phyloP scores from a whole-genome alignment of 2,797 vertebrate species.

The Diplodus sargus region DNA sequence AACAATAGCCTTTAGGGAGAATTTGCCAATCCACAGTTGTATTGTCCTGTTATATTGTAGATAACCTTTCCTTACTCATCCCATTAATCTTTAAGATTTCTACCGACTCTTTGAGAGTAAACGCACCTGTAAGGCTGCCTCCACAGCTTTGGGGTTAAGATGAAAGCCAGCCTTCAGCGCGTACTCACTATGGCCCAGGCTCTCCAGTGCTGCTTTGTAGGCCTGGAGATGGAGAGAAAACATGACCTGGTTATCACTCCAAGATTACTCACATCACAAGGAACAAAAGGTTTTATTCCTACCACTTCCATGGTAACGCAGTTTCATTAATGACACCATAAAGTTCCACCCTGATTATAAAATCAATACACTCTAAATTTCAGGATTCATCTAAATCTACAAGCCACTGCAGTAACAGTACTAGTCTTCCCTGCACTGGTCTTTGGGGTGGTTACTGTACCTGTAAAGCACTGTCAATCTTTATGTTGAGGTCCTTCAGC shows the following conservation, averaged over 20 bases:
- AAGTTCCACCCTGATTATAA: background rate
- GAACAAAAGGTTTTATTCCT: background rate
- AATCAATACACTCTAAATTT: background rate
- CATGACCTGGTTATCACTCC: conserved; percentile 2
- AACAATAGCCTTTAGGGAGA: background rate
- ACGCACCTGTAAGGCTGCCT: conserved; percentile 93
- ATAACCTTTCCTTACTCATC: background rate
- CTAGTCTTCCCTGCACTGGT: background rate
- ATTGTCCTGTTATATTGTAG: background rate
- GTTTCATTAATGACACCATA: background rate
- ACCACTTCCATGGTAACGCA: background rate
- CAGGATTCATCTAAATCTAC: background rate
- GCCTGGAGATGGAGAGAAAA: conserved; percentile 82
- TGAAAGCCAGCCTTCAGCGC: conserved; percentile 98
- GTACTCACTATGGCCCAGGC: conserved; percentile 97
- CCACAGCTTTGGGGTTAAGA: conserved; percentile 95
- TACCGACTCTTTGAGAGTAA: background rate
- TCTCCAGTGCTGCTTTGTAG: conserved; percentile 95
- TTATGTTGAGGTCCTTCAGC: conserved; percentile 96
- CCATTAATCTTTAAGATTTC: background rate
- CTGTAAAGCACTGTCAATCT: conserved; percentile 97
- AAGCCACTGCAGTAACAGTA: background rate
- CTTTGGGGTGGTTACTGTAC: conserved; percentile 71
- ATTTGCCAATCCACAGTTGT: too few relatives aligned
- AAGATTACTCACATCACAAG: background rate